Evolutionary conservation across 2,113 vertebrate species (phyloP), one percentile per base, ranked within the genome.

Genomic region (Phrynosoma blainvillii): DNA sequence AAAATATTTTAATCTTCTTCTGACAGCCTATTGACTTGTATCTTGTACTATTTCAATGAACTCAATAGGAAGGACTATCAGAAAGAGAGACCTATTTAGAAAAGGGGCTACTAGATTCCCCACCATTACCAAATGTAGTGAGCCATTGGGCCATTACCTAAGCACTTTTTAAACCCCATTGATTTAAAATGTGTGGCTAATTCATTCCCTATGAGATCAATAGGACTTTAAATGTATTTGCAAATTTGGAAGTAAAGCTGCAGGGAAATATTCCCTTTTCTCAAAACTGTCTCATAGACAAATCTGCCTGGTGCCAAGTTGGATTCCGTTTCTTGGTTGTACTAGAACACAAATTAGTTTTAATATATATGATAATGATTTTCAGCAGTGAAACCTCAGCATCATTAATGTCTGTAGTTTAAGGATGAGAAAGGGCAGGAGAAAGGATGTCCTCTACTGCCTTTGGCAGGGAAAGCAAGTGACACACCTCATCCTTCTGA

Each of bases 281-380:
- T 83, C 59, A 23, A 81, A 81, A 27, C 21, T 59, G 10, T 11
- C 56, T 8, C 42, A 47, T 30, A 21, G 27, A 21, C 42, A 9
- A 52, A 66, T 21, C n/a, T 79, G 11, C 11, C 27, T 32, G 25
- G 20, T 47, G 25, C 23, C 16, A n/a, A 1, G 0, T 84, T 52
- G 54, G 32, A 13, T 56, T 40, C 21, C 3, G 52, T 52, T 13
- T 68, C 40, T 11, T 30, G 30, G 42, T n/a, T 2, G 47, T 77
- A 47, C 30, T 13, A n/a, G 56, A n/a, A 1, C 13, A 21, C 14
- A n/a, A 80, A 40, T 20, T 27, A 70, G 11, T 36, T 52, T 71
- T 77, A 32, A 66, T 78, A 76, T 78, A 78, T 85, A 65, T 85
- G 84, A 85, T 65, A 77, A 78, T 84, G 70, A n/a, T 59, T 85